Percentiles rank a stretch among this genome's conserved stretches.
Conservation (phyloP, 1,140 invertebrate species). For the Drosophila orosa region DNA sequence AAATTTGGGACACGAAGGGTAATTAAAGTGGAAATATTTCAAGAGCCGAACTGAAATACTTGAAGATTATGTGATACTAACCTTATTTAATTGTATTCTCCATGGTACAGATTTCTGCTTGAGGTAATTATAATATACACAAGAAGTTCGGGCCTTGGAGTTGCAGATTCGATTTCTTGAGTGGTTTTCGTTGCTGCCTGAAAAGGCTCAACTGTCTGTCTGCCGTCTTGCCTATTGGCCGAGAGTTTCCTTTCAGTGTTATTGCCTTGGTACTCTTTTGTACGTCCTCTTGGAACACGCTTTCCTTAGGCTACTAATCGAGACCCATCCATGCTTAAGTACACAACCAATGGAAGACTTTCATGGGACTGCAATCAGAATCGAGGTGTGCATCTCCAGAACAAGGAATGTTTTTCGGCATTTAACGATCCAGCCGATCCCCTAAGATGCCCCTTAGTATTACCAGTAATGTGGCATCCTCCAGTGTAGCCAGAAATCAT, state of each 20-base stretch:
- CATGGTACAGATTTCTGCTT: neutral
- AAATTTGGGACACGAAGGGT: neutral
- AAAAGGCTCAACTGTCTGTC: neutral
- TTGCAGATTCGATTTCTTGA: neutral
- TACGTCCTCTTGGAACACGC: no score
- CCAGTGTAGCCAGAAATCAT: neutral
- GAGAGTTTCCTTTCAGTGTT: no score
- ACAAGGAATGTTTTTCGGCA: no score
- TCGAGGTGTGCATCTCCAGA: neutral
- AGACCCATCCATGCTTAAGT: no score
- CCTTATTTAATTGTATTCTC: neutral
- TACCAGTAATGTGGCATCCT: neutral
- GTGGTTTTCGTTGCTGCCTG: neutral
- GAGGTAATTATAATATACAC: neutral
- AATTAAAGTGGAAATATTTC: no score
- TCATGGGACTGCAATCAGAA: neutral
- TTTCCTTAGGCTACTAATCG: no score
- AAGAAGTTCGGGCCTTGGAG: no score
- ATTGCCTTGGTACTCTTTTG: no score
- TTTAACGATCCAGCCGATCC: no score
- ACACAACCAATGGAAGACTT: neutral
- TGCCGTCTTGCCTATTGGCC: no score
- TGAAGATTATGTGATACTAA: neutral
- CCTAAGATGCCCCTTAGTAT: no score
- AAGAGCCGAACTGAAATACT: neutral